A percentile compares a stretch with the other conserved stretches of the same genome.
phyloP scores from a whole-genome alignment of 2,888 invertebrate species.

The Drosophila differens region DNA sequence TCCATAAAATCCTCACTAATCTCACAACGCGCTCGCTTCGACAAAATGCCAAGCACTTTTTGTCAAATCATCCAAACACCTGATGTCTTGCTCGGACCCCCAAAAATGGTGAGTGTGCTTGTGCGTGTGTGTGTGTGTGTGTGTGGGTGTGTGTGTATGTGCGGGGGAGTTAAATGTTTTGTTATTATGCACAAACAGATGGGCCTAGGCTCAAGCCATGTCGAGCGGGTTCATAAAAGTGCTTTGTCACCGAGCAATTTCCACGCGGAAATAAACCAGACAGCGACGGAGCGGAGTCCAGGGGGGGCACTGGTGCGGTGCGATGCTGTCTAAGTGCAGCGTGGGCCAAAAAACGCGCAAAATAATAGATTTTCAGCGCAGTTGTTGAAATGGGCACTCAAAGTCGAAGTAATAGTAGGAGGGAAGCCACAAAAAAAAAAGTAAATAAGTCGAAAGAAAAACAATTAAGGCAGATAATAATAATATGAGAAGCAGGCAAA shows the following conservation, averaged over 20 bases:
- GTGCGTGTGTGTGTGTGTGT: slow-evolving; percentile 6
- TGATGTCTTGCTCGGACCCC: slow-evolving; percentile 75
- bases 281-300: not conserved
- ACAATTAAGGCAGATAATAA: slow-evolving; percentile 80
- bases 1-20: slow-evolving; percentile 80
- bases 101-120: slow-evolving; percentile 28
- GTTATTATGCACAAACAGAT: slow-evolving; percentile 61
- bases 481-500: slow-evolving; percentile 62
- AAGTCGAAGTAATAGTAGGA: not conserved
- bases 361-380: slow-evolving; percentile 75
- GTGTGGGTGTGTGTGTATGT: slow-evolving; percentile 4
- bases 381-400: slow-evolving; percentile 64
- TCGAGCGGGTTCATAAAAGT: slow-evolving; percentile 71
- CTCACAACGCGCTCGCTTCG: slow-evolving; percentile 65
- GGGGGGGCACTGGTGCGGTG: not conserved
- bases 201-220: slow-evolving; percentile 45
- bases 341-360: slow-evolving; percentile 23
- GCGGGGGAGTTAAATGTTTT: slow-evolving; percentile 44
- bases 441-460: slow-evolving; percentile 75
- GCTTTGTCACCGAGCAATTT: slow-evolving; percentile 76
- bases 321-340: slow-evolving; percentile 17
- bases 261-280: slow-evolving; percentile 68
- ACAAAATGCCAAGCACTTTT: slow-evolving; percentile 78
- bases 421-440: slow-evolving; percentile 25
- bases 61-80: slow-evolving; percentile 83